Evolutionary conservation across 2,113 vertebrate species (phyloP).

Genomic region (Scalopus aquaticus): DNA sequence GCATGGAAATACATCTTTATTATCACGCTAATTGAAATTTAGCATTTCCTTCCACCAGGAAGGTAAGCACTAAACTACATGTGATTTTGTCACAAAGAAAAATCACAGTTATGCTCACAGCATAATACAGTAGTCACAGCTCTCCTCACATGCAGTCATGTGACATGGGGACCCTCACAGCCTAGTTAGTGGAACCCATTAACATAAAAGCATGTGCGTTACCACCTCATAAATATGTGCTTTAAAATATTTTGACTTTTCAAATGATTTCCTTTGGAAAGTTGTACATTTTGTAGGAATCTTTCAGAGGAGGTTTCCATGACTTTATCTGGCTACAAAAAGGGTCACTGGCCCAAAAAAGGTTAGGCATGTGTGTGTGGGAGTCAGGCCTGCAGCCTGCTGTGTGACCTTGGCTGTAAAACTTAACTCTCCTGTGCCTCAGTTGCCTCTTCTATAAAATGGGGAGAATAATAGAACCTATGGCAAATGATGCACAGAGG

Average conservation of each 20-base stretch:
- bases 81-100: background rate
- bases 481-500: background rate
- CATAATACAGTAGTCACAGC: background rate
- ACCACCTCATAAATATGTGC: background rate
- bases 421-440: background rate
- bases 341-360: background rate
- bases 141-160: fast-evolving
- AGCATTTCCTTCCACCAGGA: background rate
- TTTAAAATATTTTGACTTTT: background rate
- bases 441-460: background rate
- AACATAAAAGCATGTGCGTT: background rate
- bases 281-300: background rate
- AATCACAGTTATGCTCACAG: background rate
- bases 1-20: background rate
- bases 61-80: background rate
- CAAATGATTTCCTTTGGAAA: background rate
- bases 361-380: background rate
- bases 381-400: background rate
- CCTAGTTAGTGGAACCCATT: background rate
- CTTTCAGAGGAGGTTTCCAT: background rate
- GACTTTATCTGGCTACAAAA: background rate
- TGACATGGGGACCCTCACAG: background rate
- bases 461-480: background rate
- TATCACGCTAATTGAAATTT: background rate
- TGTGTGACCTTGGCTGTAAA: too few species aligned